Base-by-base conservation (phyloP, 2,888 invertebrate genomes). In the Aricia artaxerxes region DNA sequence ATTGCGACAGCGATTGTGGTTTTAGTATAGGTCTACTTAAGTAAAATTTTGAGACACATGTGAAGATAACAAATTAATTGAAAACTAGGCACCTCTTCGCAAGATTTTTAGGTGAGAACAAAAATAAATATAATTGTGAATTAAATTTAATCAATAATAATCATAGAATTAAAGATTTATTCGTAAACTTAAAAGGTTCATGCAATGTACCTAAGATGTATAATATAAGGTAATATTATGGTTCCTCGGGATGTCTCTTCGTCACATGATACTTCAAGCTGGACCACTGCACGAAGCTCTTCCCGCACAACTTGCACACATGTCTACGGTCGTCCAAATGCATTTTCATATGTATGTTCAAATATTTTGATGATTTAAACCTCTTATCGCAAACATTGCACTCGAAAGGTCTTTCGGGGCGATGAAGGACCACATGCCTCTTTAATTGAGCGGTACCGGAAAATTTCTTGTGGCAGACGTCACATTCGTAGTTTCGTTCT, bases 271-370 rank as follows among this genome's bases (percentile, higher is more conserved):
- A 85, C 72, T 85, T 85, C n/a, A 85, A 73, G 13, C 86, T 86
- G 2, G 84, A 82, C 75, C 82, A 83, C 78, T 81, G 81, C 75
- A 88, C 88, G 60, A 89, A 91, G 2, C 86, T 85, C 61, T 88
- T 87, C 0, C 84, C 73, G 60, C 91, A 90, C 0, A 86, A 79
- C 0, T 60, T 53, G 61, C 91, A 91, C 0, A 82, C 84, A 4
- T 86, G 84, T 5, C 83, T 81, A 31, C 84, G 86, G 1, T 87
- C 86, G 53, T 87, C 82, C 80, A 83, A 78, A 79, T 90, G 91
- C 78, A 87, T 87, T 81, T 82, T 69, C 69, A 11, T 69, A 35
- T 69, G 69, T 11, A 13, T 35, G 13, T 5, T 0, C 35, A 69
- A 69, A 69, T 69, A 69, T 35, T 35, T 69, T 11, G 35, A 31